Evolutionary conservation across 2,888 invertebrate genomes (phyloP), one percentile per base, ranked within the genome.

Genomic region (Scaptomyza reducta): DNA sequence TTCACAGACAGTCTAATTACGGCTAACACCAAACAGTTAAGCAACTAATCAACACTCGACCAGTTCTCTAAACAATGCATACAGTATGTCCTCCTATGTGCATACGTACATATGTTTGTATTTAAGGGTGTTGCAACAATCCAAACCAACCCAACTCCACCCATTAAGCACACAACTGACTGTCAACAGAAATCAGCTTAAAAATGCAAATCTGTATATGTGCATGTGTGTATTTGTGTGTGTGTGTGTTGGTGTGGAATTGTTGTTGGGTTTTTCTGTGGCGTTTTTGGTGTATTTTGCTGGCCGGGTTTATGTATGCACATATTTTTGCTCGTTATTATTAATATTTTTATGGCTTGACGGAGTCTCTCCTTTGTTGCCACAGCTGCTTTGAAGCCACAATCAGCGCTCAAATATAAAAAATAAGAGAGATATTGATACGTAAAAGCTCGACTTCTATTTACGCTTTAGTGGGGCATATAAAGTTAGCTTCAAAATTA

Each of bases 121-220:
- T n/a, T 29, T 18, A n/a, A 27, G 35, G 22, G 16, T 33, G 59
- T 40, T 60, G 59, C 51, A 41, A 18, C 27, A 22, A 22, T 10
- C 18, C 6, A 33, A 46, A n/a, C 6, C 9, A 45, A 16, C 35
- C 44, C 46, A 57, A 41, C 16, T 40, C 41, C 33, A 33, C 38
- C 38, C 38, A 38, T 38, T 38, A 47, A n/a, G 22, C 33, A n/a
- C 18, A 4, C 49, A 13, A 33, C 18, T 29, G 42, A 58, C 51
- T 53, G 57, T 51, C 71, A 58, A 69, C 57, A 61, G 47, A 68
- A 75, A 76, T 68, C 76, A 71, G 76, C 68, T 74, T 74, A 58
- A 61, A 72, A 74, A 63, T 74, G 55, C 68, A 76, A 74, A 75
- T 68, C 67, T 60, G 14, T 5, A 10, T 13, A 13, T 16, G 16